Percentiles rank a stretch among this genome's conserved stretches.
These are phyloP conservation scores for Drosophila monieri DNA, from an alignment of 2,888 invertebrate genomes.

Conservation along the genomic window DNA sequence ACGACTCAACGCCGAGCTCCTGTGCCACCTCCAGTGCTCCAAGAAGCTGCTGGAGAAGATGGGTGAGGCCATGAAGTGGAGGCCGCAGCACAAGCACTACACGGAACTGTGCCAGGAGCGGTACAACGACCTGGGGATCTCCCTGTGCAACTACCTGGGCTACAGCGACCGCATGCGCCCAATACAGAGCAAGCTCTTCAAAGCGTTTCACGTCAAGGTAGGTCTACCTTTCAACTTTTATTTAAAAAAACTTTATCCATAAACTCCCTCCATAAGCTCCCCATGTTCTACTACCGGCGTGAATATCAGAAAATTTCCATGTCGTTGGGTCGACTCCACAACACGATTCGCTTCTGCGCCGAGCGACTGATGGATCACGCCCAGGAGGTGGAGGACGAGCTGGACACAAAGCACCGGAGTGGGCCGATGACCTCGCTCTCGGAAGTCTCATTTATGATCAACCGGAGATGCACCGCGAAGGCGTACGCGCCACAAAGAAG, in stretches of 20 bases:
- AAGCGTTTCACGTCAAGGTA: too few relatives aligned
- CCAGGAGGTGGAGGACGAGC: background rate
- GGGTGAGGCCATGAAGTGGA: background rate
- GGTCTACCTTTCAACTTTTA: too few relatives aligned
- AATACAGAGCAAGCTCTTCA: too few relatives aligned
- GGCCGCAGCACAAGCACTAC: background rate
- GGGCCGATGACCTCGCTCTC: background rate
- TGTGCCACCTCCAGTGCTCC: background rate
- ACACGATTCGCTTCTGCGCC: background rate
- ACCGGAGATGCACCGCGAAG: background rate
- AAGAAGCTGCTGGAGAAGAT: background rate
- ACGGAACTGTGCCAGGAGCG: background rate
- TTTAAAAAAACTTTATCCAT: too few relatives aligned
- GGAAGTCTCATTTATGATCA: background rate
- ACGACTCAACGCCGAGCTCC: background rate
- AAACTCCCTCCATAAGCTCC: background rate
- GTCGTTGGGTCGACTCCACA: background rate
- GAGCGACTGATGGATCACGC: background rate
- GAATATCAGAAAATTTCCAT: background rate
- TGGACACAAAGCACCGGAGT: background rate
- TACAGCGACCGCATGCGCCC: background rate
- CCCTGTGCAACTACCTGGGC: background rate
- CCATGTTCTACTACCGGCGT: background rate
- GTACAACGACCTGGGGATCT: background rate
- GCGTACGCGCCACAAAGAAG: background rate